A percentile compares a stretch with the other conserved stretches of the same genome.
Evolutionary conservation across 2,113 vertebrate species (phyloP).

Genomic region (Brachyhypopomus occidentalis): DNA sequence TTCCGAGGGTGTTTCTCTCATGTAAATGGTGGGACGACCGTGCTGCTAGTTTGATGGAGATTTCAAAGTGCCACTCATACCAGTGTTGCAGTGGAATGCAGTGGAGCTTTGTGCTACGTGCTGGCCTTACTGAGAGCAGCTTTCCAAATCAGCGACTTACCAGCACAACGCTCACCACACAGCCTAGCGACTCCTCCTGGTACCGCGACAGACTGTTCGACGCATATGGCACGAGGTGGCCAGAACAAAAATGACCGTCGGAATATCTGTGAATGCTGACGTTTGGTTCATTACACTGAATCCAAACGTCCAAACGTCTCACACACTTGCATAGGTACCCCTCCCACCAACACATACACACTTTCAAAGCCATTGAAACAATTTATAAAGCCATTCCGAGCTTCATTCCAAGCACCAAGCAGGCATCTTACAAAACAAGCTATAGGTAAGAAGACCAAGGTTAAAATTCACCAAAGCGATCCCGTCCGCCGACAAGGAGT

Average conservation of each 20-base stretch:
- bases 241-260: too few species aligned
- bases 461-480: constrained; percentile 31
- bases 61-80: constrained; percentile 47
- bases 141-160: too few species aligned
- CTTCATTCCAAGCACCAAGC: constrained; percentile 19
- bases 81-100: constrained; percentile 2
- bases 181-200: too few species aligned
- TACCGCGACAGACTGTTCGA: too few species aligned
- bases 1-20: constrained; percentile 14
- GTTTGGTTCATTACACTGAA: too few species aligned
- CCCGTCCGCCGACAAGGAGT: neutral
- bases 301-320: too few species aligned
- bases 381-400: constrained; percentile 26
- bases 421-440: constrained; percentile 7
- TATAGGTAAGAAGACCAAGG: constrained; percentile 25
- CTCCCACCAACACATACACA: neutral
- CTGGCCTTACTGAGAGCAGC: neutral
- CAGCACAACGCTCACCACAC: too few species aligned
- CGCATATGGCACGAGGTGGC: too few species aligned
- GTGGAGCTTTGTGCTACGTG: neutral
- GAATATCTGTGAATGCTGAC: too few species aligned
- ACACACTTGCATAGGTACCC: too few species aligned
- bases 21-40: constrained; percentile 34
- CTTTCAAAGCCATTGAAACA: constrained; percentile 32
- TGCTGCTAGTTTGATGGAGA: constrained; percentile 47